Evolutionary conservation across 2,888 invertebrate species (phyloP).

Genomic region (Ectobius pallidus): DNA sequence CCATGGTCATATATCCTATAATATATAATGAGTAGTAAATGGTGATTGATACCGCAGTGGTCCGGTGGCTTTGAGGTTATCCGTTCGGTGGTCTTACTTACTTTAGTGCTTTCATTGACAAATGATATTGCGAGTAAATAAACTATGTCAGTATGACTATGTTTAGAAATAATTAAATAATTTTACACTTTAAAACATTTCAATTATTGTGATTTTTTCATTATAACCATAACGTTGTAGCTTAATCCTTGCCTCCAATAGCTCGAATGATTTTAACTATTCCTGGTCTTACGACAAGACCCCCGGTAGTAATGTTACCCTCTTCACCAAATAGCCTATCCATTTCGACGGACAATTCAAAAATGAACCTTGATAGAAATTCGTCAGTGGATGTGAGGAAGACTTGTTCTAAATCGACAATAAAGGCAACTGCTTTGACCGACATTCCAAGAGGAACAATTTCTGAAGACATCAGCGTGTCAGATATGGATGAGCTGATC

Average conservation of each 20-base stretch:
- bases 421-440: neutral
- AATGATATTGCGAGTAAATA: too few relatives aligned
- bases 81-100: too few relatives aligned
- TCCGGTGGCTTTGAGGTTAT: conserved; percentile 46
- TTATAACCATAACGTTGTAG: too few relatives aligned
- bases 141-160: too few relatives aligned
- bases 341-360: too few relatives aligned
- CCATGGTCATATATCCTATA: conserved; percentile 11
- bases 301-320: conserved; percentile 6
- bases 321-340: neutral
- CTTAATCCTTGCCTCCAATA: too few relatives aligned
- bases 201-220: too few relatives aligned
- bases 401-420: neutral
- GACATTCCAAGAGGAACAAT: conserved; percentile 18
- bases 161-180: too few relatives aligned
- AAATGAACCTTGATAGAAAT: neutral
- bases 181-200: too few relatives aligned
- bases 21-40: conserved; percentile 30
- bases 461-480: conserved; percentile 15
- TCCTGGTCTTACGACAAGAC: too few relatives aligned
- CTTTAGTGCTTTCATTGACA: too few relatives aligned
- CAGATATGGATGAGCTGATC: neutral
- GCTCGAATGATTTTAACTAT: too few relatives aligned
- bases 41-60: conserved; percentile 45
- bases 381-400: neutral